These are phyloP conservation scores for Agrochola macilenta DNA, from an alignment of 2,888 invertebrate species.

Conservation along the genomic window DNA sequence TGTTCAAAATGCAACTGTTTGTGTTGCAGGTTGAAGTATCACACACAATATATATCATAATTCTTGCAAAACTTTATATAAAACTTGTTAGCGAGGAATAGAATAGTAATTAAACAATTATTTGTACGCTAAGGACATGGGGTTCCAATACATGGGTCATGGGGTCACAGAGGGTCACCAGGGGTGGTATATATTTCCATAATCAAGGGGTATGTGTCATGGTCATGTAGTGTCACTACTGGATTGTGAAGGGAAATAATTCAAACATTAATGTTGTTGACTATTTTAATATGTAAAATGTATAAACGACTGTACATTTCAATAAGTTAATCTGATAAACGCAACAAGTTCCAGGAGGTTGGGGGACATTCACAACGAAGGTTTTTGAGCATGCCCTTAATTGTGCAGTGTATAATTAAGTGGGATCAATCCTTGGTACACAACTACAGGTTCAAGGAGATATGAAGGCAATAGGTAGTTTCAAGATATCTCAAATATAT, in stretches of 20 bases:
- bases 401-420: conserved; percentile 80
- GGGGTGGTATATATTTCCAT: conserved; percentile 41
- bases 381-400: conserved; percentile 86
- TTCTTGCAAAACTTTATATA: conserved; percentile 83
- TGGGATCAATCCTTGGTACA: conserved; percentile 57
- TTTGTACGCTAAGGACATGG: conserved; percentile 60
- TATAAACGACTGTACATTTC: conserved; percentile 87
- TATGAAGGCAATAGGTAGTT: conserved; percentile 64
- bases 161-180: conserved; percentile 27
- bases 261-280: conserved; percentile 80
- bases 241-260: conserved; percentile 77
- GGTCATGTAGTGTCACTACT: conserved; percentile 64
- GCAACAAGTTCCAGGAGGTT: conserved; percentile 77
- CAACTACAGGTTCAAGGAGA: conserved; percentile 30
- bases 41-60: conserved; percentile 67
- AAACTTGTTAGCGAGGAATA: conserved; percentile 79
- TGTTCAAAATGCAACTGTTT: conserved; percentile 38
- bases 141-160: conserved; percentile 46
- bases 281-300: conserved; percentile 88
- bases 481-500: conserved; percentile 45
- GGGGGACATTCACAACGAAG: conserved; percentile 79
- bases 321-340: conserved; percentile 83
- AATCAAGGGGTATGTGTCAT: conserved; percentile 57
- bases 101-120: conserved; percentile 57
- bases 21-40: conserved; percentile 46